Percentiles rank a stretch among this genome's conserved stretches.
Conservation (phyloP, 2,888 invertebrate genomes). For the Hipparchia sbordonii region DNA sequence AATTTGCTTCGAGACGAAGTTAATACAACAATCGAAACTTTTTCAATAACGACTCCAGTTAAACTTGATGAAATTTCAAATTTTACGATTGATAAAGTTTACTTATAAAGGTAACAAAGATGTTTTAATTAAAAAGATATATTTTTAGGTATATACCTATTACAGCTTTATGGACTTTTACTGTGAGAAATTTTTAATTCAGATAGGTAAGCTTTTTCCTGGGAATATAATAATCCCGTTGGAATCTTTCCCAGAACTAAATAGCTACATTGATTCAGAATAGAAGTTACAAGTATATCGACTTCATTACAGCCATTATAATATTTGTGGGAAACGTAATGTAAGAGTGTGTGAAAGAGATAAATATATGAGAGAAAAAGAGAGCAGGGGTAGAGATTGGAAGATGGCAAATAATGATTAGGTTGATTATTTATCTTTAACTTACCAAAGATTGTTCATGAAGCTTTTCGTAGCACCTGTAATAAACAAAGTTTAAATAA, state of each 20-base stretch:
- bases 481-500: background rate
- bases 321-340: too few species aligned
- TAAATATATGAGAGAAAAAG: too few species aligned
- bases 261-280: too few species aligned
- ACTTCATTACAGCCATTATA: too few species aligned
- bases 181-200: background rate
- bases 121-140: background rate
- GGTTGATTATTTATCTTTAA: background rate
- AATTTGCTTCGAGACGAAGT: background rate
- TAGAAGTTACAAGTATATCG: too few species aligned
- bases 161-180: too few species aligned
- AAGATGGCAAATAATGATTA: too few species aligned
- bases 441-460: background rate
- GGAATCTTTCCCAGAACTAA: too few species aligned
- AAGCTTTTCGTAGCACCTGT: background rate
- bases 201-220: background rate
- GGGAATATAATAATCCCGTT: too few species aligned
- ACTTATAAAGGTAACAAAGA: background rate
- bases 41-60: slow-evolving; percentile 12
- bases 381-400: too few species aligned
- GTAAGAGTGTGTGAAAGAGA: too few species aligned
- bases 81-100: slow-evolving; percentile 12
- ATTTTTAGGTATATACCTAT: too few species aligned
- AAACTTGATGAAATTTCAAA: slow-evolving; percentile 5
- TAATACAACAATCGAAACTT: slow-evolving; percentile 9